Conservation (phyloP, 1,140 invertebrate species). For the Drosophila gunungcola region DNA sequence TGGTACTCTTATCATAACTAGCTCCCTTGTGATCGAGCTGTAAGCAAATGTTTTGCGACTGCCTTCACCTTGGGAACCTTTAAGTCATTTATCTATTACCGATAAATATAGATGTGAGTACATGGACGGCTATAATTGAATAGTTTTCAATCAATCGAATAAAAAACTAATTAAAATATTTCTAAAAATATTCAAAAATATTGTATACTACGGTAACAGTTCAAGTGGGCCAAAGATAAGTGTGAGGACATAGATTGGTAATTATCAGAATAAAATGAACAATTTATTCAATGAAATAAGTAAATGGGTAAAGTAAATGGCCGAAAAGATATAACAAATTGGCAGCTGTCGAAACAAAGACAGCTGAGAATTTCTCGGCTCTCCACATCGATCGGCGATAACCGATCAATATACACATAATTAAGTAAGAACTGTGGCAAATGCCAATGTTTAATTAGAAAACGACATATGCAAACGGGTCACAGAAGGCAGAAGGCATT, state of each 20-base stretch:
- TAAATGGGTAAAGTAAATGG: conserved; percentile 1
- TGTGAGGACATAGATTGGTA: not conserved
- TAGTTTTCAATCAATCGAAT: conserved; percentile 5
- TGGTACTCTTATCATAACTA: conserved; percentile 8
- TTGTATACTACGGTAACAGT: conserved; percentile 3
- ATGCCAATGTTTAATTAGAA: conserved; percentile 71
- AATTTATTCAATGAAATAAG: conserved; percentile 11
- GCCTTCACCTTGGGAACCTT: conserved; percentile 26
- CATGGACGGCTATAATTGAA: conserved; percentile 19
- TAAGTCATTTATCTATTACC: not conserved
- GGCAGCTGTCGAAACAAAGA: conserved; percentile 34
- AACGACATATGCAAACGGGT: conserved; percentile 72
- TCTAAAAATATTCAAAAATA: not conserved
- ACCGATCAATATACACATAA: conserved; percentile 48
- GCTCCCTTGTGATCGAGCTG: not conserved
- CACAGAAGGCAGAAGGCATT: not conserved
- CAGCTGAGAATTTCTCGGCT: conserved; percentile 37
- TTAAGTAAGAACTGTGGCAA: conserved; percentile 67
- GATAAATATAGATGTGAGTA: conserved; percentile 4
- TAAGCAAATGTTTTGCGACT: conserved; percentile 17
- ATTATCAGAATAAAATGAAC: not conserved
- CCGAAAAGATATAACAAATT: conserved; percentile 8
- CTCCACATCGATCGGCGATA: conserved; percentile 31
- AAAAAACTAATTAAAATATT: conserved; percentile 10
- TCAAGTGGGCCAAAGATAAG: conserved; percentile 28